These are phyloP conservation scores for Hippocampus guttulatus DNA, from an alignment of 2,113 vertebrate species.

Conservation along the genomic window DNA sequence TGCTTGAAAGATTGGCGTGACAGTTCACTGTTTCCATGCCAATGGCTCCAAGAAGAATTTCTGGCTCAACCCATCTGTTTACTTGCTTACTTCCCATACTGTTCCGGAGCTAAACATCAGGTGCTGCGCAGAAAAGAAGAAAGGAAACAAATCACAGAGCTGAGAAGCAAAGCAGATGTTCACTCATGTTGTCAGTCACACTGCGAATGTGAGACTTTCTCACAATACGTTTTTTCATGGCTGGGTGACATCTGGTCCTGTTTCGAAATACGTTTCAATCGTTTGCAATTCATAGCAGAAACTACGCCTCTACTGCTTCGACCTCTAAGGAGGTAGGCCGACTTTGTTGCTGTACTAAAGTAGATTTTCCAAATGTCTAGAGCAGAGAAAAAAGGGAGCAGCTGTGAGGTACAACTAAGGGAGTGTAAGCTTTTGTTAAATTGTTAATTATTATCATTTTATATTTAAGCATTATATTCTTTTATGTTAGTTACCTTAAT, in stretches of 20 bases:
- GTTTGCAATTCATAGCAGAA: neutral
- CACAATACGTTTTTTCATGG: neutral
- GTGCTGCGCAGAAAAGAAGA: slow-evolving; percentile 20
- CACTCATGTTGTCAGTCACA: slow-evolving; percentile 26
- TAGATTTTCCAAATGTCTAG: too few species aligned
- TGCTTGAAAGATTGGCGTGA: too few species aligned
- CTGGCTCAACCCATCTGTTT: neutral
- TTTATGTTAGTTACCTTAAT: too few species aligned
- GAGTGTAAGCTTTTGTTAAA: too few species aligned
- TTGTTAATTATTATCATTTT: too few species aligned
- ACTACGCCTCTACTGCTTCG: neutral
- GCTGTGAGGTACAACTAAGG: too few species aligned
- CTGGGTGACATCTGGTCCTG: neutral
- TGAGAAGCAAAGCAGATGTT: slow-evolving; percentile 47
- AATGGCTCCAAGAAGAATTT: neutral
- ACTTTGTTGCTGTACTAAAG: too few species aligned
- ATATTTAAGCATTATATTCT: too few species aligned
- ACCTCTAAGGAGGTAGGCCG: too few species aligned
- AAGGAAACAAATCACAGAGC: slow-evolving; percentile 44
- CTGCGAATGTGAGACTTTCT: slow-evolving; percentile 15
- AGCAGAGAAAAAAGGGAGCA: too few species aligned
- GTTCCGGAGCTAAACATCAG: slow-evolving; percentile 45
- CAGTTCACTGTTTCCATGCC: too few species aligned
- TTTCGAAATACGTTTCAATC: neutral
- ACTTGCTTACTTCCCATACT: neutral